Conservation (phyloP, 2,113 vertebrate genomes). For the Numenius arquata region DNA sequence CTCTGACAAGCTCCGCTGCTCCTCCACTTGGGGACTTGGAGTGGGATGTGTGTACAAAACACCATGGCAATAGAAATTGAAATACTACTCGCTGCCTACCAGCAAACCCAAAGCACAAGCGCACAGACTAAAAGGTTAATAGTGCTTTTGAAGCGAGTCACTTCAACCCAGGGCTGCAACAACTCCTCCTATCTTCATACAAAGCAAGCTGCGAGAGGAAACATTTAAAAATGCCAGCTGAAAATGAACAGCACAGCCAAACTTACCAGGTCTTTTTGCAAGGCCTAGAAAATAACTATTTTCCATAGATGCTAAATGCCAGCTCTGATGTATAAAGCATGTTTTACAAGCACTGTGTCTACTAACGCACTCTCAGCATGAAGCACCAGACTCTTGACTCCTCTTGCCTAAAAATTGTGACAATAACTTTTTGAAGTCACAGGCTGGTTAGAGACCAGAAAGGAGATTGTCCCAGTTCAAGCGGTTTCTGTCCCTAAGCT, state of each 20-base stretch:
- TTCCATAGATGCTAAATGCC: neutral
- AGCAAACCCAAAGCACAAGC: neutral
- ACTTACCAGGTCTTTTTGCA: neutral
- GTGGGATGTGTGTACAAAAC: rapidly evolving
- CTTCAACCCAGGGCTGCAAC: neutral
- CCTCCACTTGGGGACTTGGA: neutral
- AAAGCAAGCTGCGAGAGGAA: neutral
- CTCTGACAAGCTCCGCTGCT: neutral
- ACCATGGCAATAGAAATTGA: rapidly evolving
- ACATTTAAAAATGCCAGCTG: neutral
- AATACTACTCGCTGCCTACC: neutral
- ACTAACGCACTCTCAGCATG: neutral
- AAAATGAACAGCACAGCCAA: neutral
- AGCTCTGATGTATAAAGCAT: neutral
- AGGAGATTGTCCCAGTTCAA: neutral
- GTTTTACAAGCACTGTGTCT: neutral
- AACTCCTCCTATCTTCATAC: neutral
- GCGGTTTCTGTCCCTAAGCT: neutral
- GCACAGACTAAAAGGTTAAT: neutral
- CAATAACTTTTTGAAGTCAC: neutral
- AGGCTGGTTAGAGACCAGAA: neutral
- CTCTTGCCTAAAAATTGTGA: neutral
- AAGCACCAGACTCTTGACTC: rapidly evolving
- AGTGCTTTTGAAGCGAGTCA: neutral
- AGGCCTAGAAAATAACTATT: neutral